Percentiles rank a stretch among this genome's conserved stretches.
Conservation (phyloP, 2,797 vertebrate species). For the Ammospiza maritima region DNA sequence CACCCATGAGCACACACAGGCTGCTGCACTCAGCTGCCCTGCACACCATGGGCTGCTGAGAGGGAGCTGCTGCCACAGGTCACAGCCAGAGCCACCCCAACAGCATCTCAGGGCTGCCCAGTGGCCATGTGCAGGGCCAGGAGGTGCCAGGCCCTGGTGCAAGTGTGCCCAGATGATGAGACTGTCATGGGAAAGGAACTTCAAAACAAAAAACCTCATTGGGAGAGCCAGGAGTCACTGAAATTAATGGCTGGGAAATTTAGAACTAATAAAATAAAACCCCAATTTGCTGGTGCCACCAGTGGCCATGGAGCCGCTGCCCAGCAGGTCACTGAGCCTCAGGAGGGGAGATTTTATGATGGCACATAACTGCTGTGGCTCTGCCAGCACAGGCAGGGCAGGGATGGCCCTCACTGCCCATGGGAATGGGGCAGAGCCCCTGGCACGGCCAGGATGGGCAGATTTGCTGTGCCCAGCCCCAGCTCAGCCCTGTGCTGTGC, state of each 20-base stretch:
- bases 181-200: background rate
- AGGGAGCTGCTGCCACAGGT: background rate
- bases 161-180: background rate
- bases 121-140: background rate
- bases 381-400: background rate
- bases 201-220: background rate
- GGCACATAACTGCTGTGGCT: fast-evolving
- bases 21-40: background rate
- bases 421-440: background rate
- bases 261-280: constrained; percentile 21
- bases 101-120: background rate
- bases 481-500: background rate
- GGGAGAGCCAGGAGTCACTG: background rate
- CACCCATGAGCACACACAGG: fast-evolving
- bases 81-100: background rate
- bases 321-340: background rate
- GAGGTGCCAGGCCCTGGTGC: fast-evolving
- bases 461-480: background rate
- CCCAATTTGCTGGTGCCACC: background rate
- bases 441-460: fast-evolving
- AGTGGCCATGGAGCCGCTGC: background rate
- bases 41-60: fast-evolving
- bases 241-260: constrained; percentile 49
- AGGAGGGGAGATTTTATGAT: background rate
- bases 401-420: fast-evolving